Conservation (phyloP, 2,888 invertebrate species). For the Folsomia candida region DNA sequence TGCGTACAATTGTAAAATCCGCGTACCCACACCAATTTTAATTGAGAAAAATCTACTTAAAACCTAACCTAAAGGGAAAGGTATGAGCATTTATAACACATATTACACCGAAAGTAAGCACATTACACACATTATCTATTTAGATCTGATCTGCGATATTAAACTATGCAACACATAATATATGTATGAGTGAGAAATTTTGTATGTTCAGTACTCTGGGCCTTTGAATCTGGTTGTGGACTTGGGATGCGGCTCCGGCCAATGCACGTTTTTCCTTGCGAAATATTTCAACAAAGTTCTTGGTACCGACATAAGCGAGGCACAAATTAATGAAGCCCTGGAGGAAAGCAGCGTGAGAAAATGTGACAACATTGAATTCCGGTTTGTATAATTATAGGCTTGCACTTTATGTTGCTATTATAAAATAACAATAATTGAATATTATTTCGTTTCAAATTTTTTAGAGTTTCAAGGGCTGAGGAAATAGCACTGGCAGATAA, state of each 20-base stretch:
- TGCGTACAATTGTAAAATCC: too few species aligned
- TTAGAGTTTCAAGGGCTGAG: constrained; percentile 54
- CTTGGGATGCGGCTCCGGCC: constrained; percentile 58
- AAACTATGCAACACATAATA: too few species aligned
- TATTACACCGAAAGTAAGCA: too few species aligned
- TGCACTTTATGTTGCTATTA: too few species aligned
- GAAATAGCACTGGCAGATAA: constrained; percentile 52
- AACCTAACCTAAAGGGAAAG: neutral
- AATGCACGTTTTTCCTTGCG: constrained; percentile 55
- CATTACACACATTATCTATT: too few species aligned
- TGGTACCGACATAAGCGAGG: constrained; percentile 55
- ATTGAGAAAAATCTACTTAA: neutral
- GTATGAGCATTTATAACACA: neutral
- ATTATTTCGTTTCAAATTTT: constrained; percentile 16
- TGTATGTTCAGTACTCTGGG: constrained; percentile 18
- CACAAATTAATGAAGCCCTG: constrained; percentile 55
- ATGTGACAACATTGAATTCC: constrained; percentile 51
- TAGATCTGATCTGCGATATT: too few species aligned
- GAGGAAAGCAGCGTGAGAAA: constrained; percentile 44
- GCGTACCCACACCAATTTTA: neutral
- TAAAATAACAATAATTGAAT: neutral
- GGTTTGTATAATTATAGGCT: constrained; percentile 45
- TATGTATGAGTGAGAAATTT: neutral
- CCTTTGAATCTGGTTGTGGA: constrained; percentile 53
- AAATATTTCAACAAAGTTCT: constrained; percentile 55